phyloP scores from a whole-genome alignment of 2,797 vertebrate genomes.

The Pseudopleuronectes americanus region DNA sequence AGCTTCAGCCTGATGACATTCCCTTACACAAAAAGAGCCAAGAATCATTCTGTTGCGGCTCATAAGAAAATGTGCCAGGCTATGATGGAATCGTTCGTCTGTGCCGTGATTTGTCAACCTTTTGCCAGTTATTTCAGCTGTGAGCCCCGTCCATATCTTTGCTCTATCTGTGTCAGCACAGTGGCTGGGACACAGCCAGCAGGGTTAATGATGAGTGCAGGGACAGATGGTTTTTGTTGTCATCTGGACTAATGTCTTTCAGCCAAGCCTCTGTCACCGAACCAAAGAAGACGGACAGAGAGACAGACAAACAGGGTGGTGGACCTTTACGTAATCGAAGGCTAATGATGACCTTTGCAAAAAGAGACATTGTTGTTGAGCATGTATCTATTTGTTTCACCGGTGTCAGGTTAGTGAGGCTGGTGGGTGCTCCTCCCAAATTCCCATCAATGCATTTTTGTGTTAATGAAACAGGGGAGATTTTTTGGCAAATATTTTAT shows the following conservation, averaged over 20 bases:
- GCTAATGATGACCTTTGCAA: conserved; percentile 39
- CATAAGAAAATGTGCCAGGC: conserved; percentile 34
- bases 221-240: conserved; percentile 71
- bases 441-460: neutral
- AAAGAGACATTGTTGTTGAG: conserved; percentile 16
- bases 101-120: conserved; percentile 30
- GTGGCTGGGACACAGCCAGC: conserved; percentile 51
- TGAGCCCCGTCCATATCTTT: conserved; percentile 48
- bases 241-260: conserved; percentile 64
- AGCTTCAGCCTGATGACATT: conserved; percentile 29
- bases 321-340: conserved; percentile 20
- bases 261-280: conserved; percentile 56
- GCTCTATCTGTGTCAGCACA: conserved; percentile 49
- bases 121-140: conserved; percentile 49
- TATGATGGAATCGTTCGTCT: conserved; percentile 49
- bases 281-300: conserved; percentile 38
- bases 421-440: neutral
- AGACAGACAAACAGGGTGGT: conserved; percentile 17
- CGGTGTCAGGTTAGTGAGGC: neutral
- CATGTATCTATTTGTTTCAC: too few relatives aligned
- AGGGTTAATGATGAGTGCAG: conserved; percentile 70
- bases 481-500: too few relatives aligned
- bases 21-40: conserved; percentile 49
- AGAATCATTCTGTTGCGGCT: conserved; percentile 43
- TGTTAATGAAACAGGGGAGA: neutral